Percentiles rank a stretch among this genome's conserved stretches.
Evolutionary conservation across 2,888 invertebrate genomes (phyloP).

Genomic region (Catonia carolina): DNA sequence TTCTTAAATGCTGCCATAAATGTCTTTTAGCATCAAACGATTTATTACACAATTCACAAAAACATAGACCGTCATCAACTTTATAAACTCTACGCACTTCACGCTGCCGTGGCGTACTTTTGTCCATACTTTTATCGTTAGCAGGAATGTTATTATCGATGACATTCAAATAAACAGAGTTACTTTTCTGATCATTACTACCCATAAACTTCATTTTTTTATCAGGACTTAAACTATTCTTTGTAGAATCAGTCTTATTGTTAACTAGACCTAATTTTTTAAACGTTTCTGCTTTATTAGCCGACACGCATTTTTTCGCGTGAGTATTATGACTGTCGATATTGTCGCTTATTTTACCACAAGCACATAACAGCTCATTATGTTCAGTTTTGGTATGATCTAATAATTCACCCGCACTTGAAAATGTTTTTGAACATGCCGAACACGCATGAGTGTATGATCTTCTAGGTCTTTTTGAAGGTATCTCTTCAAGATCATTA

Average conservation of each 20-base stretch:
- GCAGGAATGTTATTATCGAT: too few species aligned
- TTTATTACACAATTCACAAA: slow-evolving; percentile 53
- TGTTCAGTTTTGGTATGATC: slow-evolving; percentile 30
- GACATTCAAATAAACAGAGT: too few species aligned
- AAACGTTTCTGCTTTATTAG: not conserved
- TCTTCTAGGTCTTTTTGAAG: slow-evolving; percentile 7
- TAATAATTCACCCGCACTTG: slow-evolving; percentile 26
- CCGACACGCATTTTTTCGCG: slow-evolving; percentile 32
- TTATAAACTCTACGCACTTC: slow-evolving; percentile 30
- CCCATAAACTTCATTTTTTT: too few species aligned
- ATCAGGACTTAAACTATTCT: too few species aligned
- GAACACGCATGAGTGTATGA: slow-evolving; percentile 16
- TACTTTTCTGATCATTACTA: too few species aligned
- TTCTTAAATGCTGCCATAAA: slow-evolving; percentile 53
- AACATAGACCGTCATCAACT: slow-evolving; percentile 42
- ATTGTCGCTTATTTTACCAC: slow-evolving; percentile 9
- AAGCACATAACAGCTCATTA: slow-evolving; percentile 15
- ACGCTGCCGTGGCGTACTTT: not conserved
- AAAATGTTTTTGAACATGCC: slow-evolving; percentile 24
- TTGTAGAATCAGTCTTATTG: too few species aligned
- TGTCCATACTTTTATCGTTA: too few species aligned
- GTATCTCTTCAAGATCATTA: slow-evolving; percentile 7
- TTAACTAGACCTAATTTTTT: not conserved
- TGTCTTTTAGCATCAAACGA: slow-evolving; percentile 55
- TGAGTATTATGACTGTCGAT: slow-evolving; percentile 27